These are phyloP conservation scores for Heliconius aoede DNA, from an alignment of 2,888 invertebrate genomes.

Conservation along the genomic window DNA sequence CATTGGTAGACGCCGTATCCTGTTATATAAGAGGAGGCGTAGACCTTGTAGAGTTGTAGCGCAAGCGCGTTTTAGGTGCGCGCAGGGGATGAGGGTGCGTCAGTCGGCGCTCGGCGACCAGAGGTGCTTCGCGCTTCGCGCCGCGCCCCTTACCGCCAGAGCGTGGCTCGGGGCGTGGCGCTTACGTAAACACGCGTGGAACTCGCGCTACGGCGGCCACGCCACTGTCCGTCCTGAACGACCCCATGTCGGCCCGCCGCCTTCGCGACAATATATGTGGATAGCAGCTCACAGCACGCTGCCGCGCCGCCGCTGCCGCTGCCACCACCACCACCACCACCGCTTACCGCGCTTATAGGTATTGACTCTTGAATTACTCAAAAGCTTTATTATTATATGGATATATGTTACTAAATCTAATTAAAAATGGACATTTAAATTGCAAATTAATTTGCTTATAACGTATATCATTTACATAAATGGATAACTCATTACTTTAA, in stretches of 20 bases:
- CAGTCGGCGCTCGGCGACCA: conserved; percentile 81
- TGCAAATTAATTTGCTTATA: not conserved
- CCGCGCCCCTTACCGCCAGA: conserved; percentile 80
- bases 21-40: conserved; percentile 76
- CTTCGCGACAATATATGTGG: conserved; percentile 74
- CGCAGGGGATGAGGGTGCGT: conserved; percentile 66
- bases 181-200: conserved; percentile 83
- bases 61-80: conserved; percentile 68
- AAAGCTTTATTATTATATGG: conserved; percentile 1
- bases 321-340: conserved; percentile 72
- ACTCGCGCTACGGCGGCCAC: conserved; percentile 71
- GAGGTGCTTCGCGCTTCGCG: conserved; percentile 79
- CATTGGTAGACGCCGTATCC: conserved; percentile 63
- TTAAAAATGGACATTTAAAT: not conserved
- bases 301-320: conserved; percentile 75
- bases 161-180: conserved; percentile 84
- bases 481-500: not conserved
- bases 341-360: conserved; percentile 80
- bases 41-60: conserved; percentile 62
- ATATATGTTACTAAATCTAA: not conserved
- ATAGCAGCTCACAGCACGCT: conserved; percentile 64
- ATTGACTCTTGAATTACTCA: conserved; percentile 25
- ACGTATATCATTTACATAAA: not conserved
- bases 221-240: conserved; percentile 78
- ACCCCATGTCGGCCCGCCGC: conserved; percentile 79